Base-by-base conservation (phyloP, 2,888 invertebrate genomes). In the Tinea pellionella region DNA sequence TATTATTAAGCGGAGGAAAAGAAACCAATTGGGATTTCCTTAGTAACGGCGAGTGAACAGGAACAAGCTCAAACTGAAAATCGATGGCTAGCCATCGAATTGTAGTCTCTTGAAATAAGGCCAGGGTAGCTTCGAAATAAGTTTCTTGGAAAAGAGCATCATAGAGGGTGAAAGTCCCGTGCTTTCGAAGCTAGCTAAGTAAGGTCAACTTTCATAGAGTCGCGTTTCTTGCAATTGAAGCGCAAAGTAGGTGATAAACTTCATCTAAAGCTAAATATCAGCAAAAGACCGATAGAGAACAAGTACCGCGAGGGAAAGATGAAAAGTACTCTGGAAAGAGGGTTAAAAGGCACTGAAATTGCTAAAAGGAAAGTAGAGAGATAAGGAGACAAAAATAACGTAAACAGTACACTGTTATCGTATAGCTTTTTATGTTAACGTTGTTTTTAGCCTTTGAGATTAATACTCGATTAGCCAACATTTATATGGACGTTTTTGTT, bases 301-400 rank as follows among this genome's bases (percentile, higher is more conserved):
- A 90, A 90, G 89, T 89, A 89, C 89, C 89, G 89, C 89, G 90
- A 91, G 89, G 90, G 90, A 91, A 91, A 91, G 90, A 82, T 90
- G 89, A 88, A 90, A 90, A 91, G 90, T 85, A 90, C 90, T 90
- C 89, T 90, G 89, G 89, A 90, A 87, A 90, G 77, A 82, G 80
- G 82, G 81, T 83, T 80, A 84, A 81, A 69, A 84, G 81, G 75
- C 77, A 79, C 82, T 87, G 84, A 79, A 74, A 87, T 81, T 79
- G 85, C 78, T 79, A 84, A 80, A 78, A 77, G 82, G 82, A 80
- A 85, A 86, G 53, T 13, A 7, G 67, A 66, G 65, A 59, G 65
- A n/a, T n/a, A n/a, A n/a, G n/a, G n/a, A n/a, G n/a, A n/a, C n/a
- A n/a, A n/a, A n/a, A n/a, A n/a, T n/a, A n/a, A n/a, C n/a, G n/a